Conservation (phyloP, 2,113 vertebrate genomes). For the Thryonomys swinderianus region DNA sequence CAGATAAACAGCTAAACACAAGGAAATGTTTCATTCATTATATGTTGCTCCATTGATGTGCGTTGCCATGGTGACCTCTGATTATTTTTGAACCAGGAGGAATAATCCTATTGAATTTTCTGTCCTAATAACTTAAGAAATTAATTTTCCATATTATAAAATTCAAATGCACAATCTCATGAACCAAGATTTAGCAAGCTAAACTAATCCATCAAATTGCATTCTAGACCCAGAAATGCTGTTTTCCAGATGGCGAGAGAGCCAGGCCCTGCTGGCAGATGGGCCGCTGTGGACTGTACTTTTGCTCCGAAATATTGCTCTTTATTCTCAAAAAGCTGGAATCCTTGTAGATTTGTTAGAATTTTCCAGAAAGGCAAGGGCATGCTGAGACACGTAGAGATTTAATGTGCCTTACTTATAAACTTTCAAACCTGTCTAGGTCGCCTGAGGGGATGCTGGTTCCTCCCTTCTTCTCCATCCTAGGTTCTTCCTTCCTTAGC, state of each 20-base stretch:
- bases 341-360: slow-evolving; percentile 77
- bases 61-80: slow-evolving; percentile 74
- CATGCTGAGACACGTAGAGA: background rate
- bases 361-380: slow-evolving; percentile 77
- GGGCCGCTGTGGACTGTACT: slow-evolving; percentile 60
- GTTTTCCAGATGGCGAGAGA: slow-evolving; percentile 64
- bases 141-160: slow-evolving; percentile 84
- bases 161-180: slow-evolving; percentile 66
- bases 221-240: slow-evolving; percentile 42
- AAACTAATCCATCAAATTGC: slow-evolving; percentile 67
- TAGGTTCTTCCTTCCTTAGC: background rate
- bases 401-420: slow-evolving; percentile 7
- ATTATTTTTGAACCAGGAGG: slow-evolving; percentile 43
- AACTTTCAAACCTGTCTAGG: background rate
- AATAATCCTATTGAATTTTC: slow-evolving; percentile 73
- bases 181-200: slow-evolving; percentile 71
- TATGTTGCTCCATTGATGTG: slow-evolving; percentile 52
- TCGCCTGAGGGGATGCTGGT: background rate
- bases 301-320: slow-evolving; percentile 31
- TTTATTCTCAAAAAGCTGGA: slow-evolving; percentile 73
- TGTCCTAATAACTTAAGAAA: slow-evolving; percentile 82
- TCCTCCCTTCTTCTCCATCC: background rate
- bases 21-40: background rate
- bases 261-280: slow-evolving; percentile 28
- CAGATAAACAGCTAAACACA: slow-evolving; percentile 44